Conservation (phyloP, 2,797 vertebrate genomes). For the Cossypha heuglini region DNA sequence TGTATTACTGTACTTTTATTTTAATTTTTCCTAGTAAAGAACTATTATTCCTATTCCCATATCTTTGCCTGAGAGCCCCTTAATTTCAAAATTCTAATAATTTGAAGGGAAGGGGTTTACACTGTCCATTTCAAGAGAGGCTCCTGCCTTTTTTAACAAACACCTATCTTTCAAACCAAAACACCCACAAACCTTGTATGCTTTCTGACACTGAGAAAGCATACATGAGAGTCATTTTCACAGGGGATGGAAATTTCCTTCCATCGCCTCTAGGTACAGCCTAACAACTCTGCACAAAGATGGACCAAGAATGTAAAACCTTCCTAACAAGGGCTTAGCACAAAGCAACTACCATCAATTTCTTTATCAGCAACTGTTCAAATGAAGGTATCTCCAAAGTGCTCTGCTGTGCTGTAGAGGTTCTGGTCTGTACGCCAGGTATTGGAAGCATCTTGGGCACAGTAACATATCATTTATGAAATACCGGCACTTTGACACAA, state of each 20-base stretch:
- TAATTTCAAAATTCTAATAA: too few species aligned
- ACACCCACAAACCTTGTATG: neutral
- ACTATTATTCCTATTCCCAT: too few species aligned
- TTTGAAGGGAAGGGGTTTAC: too few species aligned
- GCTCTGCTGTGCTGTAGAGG: neutral
- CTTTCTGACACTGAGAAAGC: neutral
- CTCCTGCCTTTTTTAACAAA: too few species aligned
- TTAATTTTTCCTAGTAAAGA: too few species aligned
- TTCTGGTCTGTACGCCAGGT: neutral
- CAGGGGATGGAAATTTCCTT: neutral
- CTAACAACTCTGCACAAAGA: neutral
- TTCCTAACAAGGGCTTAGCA: neutral
- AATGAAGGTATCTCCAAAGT: neutral
- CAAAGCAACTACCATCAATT: fast-evolving
- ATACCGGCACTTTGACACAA: neutral
- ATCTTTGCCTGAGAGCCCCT: too few species aligned
- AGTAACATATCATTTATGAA: neutral
- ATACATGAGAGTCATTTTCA: neutral
- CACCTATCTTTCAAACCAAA: too few species aligned
- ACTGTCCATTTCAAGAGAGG: too few species aligned
- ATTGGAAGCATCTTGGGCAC: neutral
- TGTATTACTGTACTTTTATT: too few species aligned
- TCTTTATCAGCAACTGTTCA: neutral
- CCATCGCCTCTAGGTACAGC: neutral
- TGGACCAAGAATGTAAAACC: neutral